These are phyloP conservation scores for Macroramphosus scolopax DNA, from an alignment of 2,797 vertebrate genomes.

Conservation along the genomic window DNA sequence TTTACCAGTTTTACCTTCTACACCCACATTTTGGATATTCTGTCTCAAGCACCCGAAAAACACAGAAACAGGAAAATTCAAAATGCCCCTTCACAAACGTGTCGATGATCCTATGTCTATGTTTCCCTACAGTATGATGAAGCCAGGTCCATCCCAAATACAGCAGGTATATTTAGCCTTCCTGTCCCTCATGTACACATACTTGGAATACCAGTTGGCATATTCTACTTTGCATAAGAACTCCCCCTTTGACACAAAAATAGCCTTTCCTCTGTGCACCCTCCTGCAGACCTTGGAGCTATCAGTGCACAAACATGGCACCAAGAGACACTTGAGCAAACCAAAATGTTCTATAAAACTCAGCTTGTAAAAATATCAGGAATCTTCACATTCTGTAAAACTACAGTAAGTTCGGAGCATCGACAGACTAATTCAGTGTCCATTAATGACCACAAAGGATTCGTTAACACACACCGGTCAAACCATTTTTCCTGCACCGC, in stretches of 20 bases:
- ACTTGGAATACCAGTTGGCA: conserved; percentile 61
- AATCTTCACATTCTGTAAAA: conserved; percentile 55
- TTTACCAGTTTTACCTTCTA: background rate
- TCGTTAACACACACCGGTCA: too few species aligned
- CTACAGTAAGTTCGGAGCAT: conserved; percentile 20
- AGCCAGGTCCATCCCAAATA: conserved; percentile 37
- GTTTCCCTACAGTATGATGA: conserved; percentile 19
- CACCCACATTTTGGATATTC: too few species aligned
- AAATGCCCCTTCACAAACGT: conserved; percentile 6
- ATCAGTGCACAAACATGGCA: conserved; percentile 49
- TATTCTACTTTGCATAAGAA: conserved; percentile 70
- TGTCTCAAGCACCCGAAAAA: background rate
- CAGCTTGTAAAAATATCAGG: conserved; percentile 19
- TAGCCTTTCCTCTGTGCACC: conserved; percentile 53
- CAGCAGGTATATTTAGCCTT: conserved; percentile 67
- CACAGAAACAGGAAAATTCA: conserved; percentile 4
- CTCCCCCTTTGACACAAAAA: conserved; percentile 61
- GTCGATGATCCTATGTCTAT: conserved; percentile 20
- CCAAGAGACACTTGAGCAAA: conserved; percentile 30
- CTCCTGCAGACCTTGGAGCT: conserved; percentile 16
- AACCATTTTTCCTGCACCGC: background rate
- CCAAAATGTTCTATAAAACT: conserved; percentile 30
- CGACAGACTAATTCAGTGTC: conserved; percentile 13
- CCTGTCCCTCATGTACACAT: conserved; percentile 57
- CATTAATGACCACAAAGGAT: conserved; percentile 3